Percentiles rank a stretch among this genome's conserved stretches.
Evolutionary conservation across 2,113 vertebrate species (phyloP).

Genomic region (Pteruthius melanotis): DNA sequence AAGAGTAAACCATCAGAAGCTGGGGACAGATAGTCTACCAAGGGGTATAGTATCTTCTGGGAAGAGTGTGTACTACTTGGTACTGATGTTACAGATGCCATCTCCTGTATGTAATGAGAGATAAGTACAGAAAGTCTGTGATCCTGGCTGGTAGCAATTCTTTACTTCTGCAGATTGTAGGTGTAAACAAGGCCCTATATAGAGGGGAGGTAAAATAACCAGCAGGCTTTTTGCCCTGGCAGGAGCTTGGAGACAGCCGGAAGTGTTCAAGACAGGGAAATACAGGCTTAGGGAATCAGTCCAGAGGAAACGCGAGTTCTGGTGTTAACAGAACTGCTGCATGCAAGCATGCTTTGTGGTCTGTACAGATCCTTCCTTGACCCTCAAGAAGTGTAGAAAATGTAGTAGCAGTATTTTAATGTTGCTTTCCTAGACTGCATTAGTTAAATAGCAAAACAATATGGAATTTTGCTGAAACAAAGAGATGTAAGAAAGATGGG

Average conservation of each 20-base stretch:
- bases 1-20: neutral
- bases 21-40: neutral
- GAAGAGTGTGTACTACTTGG: neutral
- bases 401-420: neutral
- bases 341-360: neutral
- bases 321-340: neutral
- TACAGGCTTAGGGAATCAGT: neutral
- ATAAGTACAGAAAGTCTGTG: neutral
- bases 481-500: neutral
- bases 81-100: neutral
- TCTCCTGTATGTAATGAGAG: neutral
- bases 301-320: neutral
- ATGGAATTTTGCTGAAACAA: neutral
- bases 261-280: neutral
- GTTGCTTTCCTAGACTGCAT: neutral
- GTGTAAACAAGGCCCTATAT: neutral
- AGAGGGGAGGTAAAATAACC: neutral
- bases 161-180: neutral
- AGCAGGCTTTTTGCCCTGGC: neutral
- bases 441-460: neutral
- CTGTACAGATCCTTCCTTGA: neutral
- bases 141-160: neutral
- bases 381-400: neutral
- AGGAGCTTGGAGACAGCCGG: neutral
- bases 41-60: neutral